Evolutionary conservation across 2,113 vertebrate genomes (phyloP).

Genomic region (Cyanistes caeruleus): DNA sequence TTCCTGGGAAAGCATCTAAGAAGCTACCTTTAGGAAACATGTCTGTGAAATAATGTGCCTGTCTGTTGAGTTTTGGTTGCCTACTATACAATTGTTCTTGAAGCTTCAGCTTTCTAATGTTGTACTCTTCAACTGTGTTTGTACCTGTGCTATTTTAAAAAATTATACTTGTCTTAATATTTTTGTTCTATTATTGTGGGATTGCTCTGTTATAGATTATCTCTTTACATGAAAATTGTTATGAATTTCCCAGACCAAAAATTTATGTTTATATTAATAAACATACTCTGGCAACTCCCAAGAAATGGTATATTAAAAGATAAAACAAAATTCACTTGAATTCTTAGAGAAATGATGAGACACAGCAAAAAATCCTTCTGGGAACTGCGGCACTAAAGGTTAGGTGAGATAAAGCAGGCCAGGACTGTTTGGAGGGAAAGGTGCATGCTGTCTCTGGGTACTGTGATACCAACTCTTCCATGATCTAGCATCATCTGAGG

Average conservation of each 20-base stretch:
- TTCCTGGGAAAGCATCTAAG: neutral
- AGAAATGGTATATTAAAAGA: conserved; percentile 5
- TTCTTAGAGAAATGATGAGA: neutral
- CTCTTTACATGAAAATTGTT: neutral
- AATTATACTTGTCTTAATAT: neutral
- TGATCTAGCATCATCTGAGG: neutral
- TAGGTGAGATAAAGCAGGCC: neutral
- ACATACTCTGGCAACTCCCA: neutral
- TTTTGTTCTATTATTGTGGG: neutral
- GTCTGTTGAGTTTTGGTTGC: conserved; percentile 18
- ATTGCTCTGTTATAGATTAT: conserved; percentile 10
- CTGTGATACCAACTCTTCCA: neutral
- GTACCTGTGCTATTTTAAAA: neutral
- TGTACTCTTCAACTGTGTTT: conserved; percentile 14
- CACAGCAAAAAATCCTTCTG: neutral
- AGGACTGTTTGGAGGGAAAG: neutral
- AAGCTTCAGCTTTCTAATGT: neutral
- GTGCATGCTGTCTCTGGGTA: neutral
- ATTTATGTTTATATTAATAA: conserved; percentile 44
- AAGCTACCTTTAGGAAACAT: neutral
- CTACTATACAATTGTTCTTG: neutral
- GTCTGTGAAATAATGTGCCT: conserved; percentile 25
- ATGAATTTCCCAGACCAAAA: conserved; percentile 31
- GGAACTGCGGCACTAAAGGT: neutral
- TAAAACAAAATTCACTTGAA: neutral